These are phyloP conservation scores for Callipepla squamata DNA, from an alignment of 2,113 vertebrate species.

Conservation along the genomic window DNA sequence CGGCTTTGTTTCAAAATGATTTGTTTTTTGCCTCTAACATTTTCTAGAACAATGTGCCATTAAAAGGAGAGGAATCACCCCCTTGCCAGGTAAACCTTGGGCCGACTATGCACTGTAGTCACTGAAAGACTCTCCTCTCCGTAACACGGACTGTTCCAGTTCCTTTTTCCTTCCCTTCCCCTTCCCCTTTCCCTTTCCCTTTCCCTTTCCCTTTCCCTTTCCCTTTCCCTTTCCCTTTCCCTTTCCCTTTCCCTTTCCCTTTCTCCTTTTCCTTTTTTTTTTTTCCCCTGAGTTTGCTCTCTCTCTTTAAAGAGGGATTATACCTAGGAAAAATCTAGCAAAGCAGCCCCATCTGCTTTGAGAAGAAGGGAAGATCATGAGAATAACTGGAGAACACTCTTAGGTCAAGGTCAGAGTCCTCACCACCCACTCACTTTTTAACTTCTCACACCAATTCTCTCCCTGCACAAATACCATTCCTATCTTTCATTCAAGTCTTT, in stretches of 20 bases:
- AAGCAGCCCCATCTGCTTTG: not conserved
- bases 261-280: not conserved
- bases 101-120: not conserved
- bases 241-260: too few relatives aligned
- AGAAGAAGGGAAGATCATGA: not conserved
- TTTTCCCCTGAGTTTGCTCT: not conserved
- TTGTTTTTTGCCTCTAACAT: not conserved
- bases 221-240: too few relatives aligned
- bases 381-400: not conserved
- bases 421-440: not conserved
- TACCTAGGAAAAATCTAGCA: not conserved
- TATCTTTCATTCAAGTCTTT: not conserved
- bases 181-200: too few relatives aligned
- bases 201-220: too few relatives aligned
- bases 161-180: not conserved
- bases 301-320: not conserved
- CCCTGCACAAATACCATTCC: not conserved
- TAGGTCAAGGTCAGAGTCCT: not conserved
- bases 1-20: not conserved
- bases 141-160: fast-evolving
- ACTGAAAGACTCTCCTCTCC: not conserved
- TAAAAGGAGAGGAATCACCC: not conserved
- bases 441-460: not conserved
- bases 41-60: not conserved
- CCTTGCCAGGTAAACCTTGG: not conserved